These are phyloP conservation scores for Pseudobourletiella spinata DNA, from an alignment of 1,140 invertebrate species.

Conservation along the genomic window DNA sequence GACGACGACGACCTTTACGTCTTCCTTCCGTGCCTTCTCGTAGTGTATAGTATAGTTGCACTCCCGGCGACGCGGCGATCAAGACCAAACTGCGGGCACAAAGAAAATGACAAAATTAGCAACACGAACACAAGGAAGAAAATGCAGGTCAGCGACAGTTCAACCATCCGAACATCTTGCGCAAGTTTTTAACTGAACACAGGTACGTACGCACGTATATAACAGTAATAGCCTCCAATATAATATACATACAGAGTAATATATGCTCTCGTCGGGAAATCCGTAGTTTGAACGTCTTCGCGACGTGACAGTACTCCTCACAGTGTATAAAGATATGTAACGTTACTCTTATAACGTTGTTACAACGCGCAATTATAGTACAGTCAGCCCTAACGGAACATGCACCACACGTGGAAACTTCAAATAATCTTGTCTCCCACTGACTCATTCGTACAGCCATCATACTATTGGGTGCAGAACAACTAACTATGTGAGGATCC, in stretches of 20 bases:
- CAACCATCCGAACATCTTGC: neutral
- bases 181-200: neutral
- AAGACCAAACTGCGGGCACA: neutral
- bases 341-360: too few species aligned
- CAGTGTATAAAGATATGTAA: too few species aligned
- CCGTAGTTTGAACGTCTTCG: too few species aligned
- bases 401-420: too few species aligned
- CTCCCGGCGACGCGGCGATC: neutral
- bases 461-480: too few species aligned
- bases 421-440: too few species aligned
- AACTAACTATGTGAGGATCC: too few species aligned
- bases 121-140: neutral
- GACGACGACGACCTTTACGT: neutral
- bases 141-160: conserved; percentile 11
- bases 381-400: too few species aligned
- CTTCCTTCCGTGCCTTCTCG: neutral
- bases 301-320: too few species aligned
- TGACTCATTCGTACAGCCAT: too few species aligned
- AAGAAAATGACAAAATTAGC: conserved; percentile 1
- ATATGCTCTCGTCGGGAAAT: neutral
- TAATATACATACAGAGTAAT: neutral
- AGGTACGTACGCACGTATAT: neutral
- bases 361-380: too few species aligned
- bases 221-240: neutral
- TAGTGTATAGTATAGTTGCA: too few species aligned